Evolutionary conservation across 2,888 invertebrate species (phyloP), one percentile per base, ranked within the genome.

Genomic region (Unio pictorum): DNA sequence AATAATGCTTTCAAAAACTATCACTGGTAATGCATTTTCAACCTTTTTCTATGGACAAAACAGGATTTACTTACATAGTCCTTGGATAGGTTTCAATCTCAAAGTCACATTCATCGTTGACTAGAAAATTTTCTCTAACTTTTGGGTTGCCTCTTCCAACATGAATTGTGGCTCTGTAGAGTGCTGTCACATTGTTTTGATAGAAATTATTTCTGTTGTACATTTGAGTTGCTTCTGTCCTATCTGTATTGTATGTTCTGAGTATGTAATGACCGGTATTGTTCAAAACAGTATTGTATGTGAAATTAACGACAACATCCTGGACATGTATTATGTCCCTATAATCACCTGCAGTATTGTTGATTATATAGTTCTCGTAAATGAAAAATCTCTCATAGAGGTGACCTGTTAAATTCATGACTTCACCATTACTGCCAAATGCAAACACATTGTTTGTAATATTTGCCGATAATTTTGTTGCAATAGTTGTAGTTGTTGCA

Each of bases 31-130:
- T 34, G 34, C 45, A 45, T 15, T 45, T 45, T 26, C n/a, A 59
- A 59, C 20, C n/a, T n/a, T 23, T 18, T 59, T 59, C 18, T n/a
- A 34, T 1, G 15, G 15, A 45, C 45, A 45, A 45, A 45, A 45
- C 34, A 34, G 23, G 7, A 45, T 28, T 18, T 30, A 83, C 87
- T 83, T 80, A 86, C 86, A 75, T 77, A 61, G 81, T 72, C 91
- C 95, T 93, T 87, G 97, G 97, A 71, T 96, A 95, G 0, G 98
- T 96, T 60, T 97, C 94, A 92, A 99, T 94, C 91, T 99, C 99
- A 90, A 98, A 99, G 90, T 97, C 96, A 88, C 99, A 99, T 83
- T 95, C 95, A 0, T 96, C 96, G 91, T 99, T 97, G 87, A 95
- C 95, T 90, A 99, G 95, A 75, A 97, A 95, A 88, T 99, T 99